Percentiles rank a stretch among this genome's conserved stretches.
Evolutionary conservation across 2,113 vertebrate genomes (phyloP).

Genomic region (Entelurus aequoreus): DNA sequence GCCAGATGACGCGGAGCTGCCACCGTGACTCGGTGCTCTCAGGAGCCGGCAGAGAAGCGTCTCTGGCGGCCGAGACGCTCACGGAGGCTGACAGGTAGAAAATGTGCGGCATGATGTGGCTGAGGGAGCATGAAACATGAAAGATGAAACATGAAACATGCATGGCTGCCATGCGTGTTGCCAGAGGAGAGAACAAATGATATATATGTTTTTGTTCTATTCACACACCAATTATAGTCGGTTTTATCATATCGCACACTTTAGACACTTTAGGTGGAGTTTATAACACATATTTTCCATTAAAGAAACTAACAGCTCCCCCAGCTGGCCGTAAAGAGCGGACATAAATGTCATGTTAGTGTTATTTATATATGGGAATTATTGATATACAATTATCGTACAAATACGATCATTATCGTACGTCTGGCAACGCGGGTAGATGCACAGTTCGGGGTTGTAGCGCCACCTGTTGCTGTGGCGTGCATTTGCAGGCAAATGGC

Average conservation of each 20-base stretch:
- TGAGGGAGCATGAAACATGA: conserved; percentile 68
- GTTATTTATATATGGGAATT: too few relatives aligned
- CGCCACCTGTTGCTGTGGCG: neutral
- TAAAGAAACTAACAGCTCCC: too few relatives aligned
- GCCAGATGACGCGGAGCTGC: conserved; percentile 6
- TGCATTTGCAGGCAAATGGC: neutral
- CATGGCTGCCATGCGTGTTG: conserved; percentile 35
- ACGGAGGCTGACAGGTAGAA: conserved; percentile 65
- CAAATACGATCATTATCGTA: too few relatives aligned
- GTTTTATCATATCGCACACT: neutral
- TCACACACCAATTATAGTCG: neutral
- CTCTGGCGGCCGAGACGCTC: conserved; percentile 57
- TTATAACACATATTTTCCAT: neutral
- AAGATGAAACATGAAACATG: conserved; percentile 44
- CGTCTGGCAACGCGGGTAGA: neutral
- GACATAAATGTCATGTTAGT: too few relatives aligned
- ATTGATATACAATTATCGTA: too few relatives aligned
- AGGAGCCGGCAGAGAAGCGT: conserved; percentile 37
- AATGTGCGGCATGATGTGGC: conserved; percentile 68
- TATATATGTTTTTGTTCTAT: neutral
- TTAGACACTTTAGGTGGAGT: too few relatives aligned
- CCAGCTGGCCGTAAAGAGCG: too few relatives aligned
- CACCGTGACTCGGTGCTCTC: conserved; percentile 4
- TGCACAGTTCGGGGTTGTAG: neutral
- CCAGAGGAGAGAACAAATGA: conserved; percentile 34